phyloP scores from a whole-genome alignment of 2,113 vertebrate genomes.

The Cisticola juncidis region DNA sequence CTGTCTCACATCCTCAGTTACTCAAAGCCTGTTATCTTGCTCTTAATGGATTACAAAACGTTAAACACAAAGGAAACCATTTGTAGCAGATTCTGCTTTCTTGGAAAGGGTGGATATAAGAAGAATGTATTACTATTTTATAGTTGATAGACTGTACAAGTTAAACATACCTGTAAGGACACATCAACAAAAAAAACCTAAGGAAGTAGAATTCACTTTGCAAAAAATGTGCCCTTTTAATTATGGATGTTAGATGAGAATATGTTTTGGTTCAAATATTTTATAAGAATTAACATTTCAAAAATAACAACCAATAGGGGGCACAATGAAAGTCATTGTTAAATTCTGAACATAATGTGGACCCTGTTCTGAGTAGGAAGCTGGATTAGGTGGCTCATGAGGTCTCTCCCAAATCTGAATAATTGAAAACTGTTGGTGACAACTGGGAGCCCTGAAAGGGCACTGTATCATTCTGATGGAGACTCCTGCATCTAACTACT shows the following conservation, averaged over 20 bases:
- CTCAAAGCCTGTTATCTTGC: background rate
- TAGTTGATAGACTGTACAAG: background rate
- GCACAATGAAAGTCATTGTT: background rate
- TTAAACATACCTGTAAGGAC: background rate
- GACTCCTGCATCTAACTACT: background rate
- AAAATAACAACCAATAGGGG: background rate
- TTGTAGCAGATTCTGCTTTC: background rate
- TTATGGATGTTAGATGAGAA: background rate
- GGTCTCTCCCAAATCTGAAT: background rate
- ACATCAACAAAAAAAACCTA: background rate
- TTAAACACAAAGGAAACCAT: background rate
- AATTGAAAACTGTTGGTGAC: background rate
- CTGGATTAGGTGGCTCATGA: background rate
- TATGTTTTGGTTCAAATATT: background rate
- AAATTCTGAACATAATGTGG: background rate
- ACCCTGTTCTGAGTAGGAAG: background rate
- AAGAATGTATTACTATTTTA: background rate
- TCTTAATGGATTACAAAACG: background rate
- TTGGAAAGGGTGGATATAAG: background rate
- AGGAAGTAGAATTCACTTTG: background rate
- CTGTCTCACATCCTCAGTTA: background rate
- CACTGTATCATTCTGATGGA: background rate
- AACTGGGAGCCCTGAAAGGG: background rate
- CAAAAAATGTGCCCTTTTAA: fast-evolving
- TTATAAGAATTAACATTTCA: background rate